Conservation (phyloP, 2,888 invertebrate genomes). For the Xestoiulus laeticollis region DNA sequence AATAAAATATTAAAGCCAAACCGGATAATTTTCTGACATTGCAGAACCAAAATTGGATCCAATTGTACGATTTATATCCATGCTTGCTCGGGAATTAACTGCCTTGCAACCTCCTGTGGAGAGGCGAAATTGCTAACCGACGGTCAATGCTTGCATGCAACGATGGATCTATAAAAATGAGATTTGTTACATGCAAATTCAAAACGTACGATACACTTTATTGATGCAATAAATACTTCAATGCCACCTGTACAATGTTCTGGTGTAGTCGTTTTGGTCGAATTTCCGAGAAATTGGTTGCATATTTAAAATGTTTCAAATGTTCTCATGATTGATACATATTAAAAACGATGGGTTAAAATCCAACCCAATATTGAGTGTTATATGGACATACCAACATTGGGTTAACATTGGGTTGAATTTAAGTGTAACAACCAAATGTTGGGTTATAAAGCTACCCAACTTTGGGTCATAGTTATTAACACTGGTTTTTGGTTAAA, state of each 20-base stretch:
- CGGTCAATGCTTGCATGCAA: background rate
- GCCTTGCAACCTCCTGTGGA: background rate
- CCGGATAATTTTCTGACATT: slow-evolving; percentile 26
- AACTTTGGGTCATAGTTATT: too few relatives aligned
- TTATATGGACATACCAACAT: too few relatives aligned
- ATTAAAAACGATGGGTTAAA: too few relatives aligned
- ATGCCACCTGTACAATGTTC: background rate
- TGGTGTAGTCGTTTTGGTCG: background rate
- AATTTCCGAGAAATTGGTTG: too few relatives aligned
- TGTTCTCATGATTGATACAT: too few relatives aligned
- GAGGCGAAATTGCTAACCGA: background rate
- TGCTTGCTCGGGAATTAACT: slow-evolving; percentile 16
- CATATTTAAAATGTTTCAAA: too few relatives aligned
- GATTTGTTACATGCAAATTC: background rate
- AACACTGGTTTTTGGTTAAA: too few relatives aligned
- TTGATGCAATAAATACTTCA: background rate
- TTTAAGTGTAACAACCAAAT: too few relatives aligned
- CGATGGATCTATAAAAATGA: background rate
- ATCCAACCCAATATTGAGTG: too few relatives aligned
- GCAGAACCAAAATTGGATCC: slow-evolving; percentile 16
- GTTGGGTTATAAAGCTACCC: too few relatives aligned
- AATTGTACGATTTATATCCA: slow-evolving; percentile 10
- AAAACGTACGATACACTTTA: background rate
- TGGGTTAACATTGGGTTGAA: too few relatives aligned
- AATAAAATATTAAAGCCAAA: slow-evolving; percentile 18